These are phyloP conservation scores for Phaedon cochleariae DNA, from an alignment of 2,888 invertebrate genomes.

Conservation along the genomic window DNA sequence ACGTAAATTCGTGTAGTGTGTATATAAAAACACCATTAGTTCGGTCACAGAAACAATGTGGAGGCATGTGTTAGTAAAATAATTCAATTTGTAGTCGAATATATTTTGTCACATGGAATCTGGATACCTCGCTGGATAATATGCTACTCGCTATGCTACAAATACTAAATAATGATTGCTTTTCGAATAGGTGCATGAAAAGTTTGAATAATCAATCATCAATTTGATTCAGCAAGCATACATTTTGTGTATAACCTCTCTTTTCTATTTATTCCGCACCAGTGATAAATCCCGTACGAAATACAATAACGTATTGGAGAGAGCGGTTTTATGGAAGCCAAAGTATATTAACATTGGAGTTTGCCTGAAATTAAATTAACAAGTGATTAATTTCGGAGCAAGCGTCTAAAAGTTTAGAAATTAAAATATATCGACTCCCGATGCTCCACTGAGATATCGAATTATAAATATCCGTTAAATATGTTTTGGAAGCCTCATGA, in stretches of 20 bases:
- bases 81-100: too few relatives aligned
- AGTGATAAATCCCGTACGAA: conserved; percentile 32
- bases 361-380: conserved; percentile 41
- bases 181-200: too few relatives aligned
- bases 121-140: too few relatives aligned
- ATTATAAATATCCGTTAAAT: conserved; percentile 46
- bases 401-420: conserved; percentile 48
- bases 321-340: conserved; percentile 37
- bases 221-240: conserved; percentile 48
- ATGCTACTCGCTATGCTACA: too few relatives aligned
- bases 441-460: conserved; percentile 50
- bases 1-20: too few relatives aligned
- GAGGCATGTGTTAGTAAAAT: too few relatives aligned
- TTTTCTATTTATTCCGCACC: conserved; percentile 17
- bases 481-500: conserved; percentile 44
- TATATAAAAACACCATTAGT: too few relatives aligned
- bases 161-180: too few relatives aligned
- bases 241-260: conserved; percentile 57
- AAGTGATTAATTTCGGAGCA: conserved; percentile 40
- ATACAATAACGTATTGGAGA: conserved; percentile 34
- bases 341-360: conserved; percentile 41
- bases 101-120: too few relatives aligned
- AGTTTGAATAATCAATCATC: too few relatives aligned
- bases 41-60: too few relatives aligned
- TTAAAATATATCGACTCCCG: conserved; percentile 52